Base-by-base conservation (phyloP, 1,140 invertebrate species). In the Heliothis subflexa region DNA sequence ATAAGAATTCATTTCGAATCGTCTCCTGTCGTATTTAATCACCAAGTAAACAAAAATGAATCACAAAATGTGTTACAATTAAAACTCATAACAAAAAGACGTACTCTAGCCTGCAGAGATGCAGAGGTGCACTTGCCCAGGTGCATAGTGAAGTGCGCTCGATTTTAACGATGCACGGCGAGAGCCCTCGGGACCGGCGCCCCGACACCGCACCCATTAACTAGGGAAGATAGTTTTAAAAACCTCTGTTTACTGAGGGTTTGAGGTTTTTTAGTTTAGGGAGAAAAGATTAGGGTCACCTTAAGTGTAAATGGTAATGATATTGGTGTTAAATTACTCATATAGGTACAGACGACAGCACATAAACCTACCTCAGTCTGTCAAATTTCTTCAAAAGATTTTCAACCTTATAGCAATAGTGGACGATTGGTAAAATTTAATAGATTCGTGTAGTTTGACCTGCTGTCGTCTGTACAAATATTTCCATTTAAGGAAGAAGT, bases 161-260 rank as follows among this genome's bases (percentile, higher is more conserved):
- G 68, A 71, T 71, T 71, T 71, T 71, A 71, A 71, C 68, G 68
- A 71, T 71, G 68, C 68, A 21, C 45, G 50, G 16, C 25, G 68
- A 71, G 52, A 3, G 52, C 21, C 7, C 68, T 54, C 52, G 9
- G 55, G 13, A 11, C 45, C 14, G 33, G 5, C 18, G 5, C 18
- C 16, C 18, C 45, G 66, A 71, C 79, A 71, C 54, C 49, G 64
- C 61, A 59, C 54, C 59, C 70, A 18, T 21, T 45, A 47, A 64
- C 33, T 64, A 64, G n/a, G n/a, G 16, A 33, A 64, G 33, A 64
- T 64, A 64, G 61, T 64, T 61, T 61, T 64, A 47, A 40, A 64
- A 57, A 57, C 2, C 10, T 9, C 33, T 47, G 33, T 64, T 40
- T 40, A 40, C 33, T 40, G 33, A 9, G 1, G 33, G 33, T 9